Evolutionary conservation across 2,888 invertebrate genomes (phyloP), one percentile per base, ranked within the genome.

Genomic region (Spicauda simplicius): DNA sequence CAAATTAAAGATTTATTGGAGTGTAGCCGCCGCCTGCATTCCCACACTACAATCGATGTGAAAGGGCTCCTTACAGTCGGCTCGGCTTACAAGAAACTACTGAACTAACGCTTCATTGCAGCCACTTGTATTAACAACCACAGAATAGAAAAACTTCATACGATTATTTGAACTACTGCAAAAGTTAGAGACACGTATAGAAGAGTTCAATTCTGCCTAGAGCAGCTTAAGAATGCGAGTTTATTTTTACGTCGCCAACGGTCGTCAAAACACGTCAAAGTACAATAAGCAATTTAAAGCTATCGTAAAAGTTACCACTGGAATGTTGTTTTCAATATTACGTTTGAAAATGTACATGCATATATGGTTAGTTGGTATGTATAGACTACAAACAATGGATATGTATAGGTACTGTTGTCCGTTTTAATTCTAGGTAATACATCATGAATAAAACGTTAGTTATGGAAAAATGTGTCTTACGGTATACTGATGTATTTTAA

Each of bases 61-160:
- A 64, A 64, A 64, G 64, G 64, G 64, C 50, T 64, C 33, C 16
- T 60, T 25, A 59, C 45, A 57, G 25, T 7, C 33, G 50, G 50
- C n/a, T 57, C 57, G 52, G 52, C 37, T 64, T 64, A 64, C 64
- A 52, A 64, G 57, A 57, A 64, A 64, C 57, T 64, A 63, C 63
- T 63, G 56, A 68, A 62, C 56, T 69, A 53, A 71, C 60, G 70
- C 68, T 68, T 71, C 69, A 64, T 69, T 71, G 55, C 55, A 55
- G 16, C 70, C 69, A 37, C 65, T 64, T 65, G 33, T 69, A 55
- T 50, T 61, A 62, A 37, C 18, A 62, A 37, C 63, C 63, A 71
- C 65, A 68, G 61, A 53, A 11, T 20, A 16, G 25, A 7, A 62
- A 62, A 37, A 12, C 33, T 0, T n/a, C 16, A 10, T 52, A 37